Base-by-base conservation (phyloP, 2,888 invertebrate genomes). In the Thymelicus lineola region DNA sequence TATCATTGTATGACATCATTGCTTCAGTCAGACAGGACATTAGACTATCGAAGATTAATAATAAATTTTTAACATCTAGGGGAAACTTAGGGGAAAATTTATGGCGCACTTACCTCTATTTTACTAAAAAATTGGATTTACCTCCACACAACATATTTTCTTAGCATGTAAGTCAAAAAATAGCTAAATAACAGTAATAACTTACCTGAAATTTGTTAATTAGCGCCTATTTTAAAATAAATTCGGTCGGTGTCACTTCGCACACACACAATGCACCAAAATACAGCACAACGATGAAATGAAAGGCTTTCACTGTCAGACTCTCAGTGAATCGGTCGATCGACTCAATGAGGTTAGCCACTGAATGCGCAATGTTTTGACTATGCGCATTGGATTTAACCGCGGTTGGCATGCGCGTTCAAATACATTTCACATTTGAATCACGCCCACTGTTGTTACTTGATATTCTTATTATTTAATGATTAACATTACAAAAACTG, bases 301-400 rank as follows among this genome's bases (percentile, higher is more conserved):
- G 77, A 78, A 86, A 86, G 85, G 78, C 86, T 86, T 79, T 85
- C 82, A 82, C 75, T 76, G 69, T 63, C 63, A 69, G 63, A 81
- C 78, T 75, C 72, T 71, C 73, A 75, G 75, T 75, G 73, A 74
- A 84, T 86, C 82, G 89, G 88, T 92, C 91, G 91, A 87, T 87
- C 86, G 86, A 84, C 84, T 90, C 87, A 84, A 83, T 86, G 85
- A 89, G 89, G 90, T 90, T 89, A 89, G 86, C 86, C 80, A 86
- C 86, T 73, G 76, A 82, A 91, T 93, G 93, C 93, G 93, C 93
- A 93, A 93, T 90, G 91, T 89, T 91, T 90, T 91, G 93, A 93
- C 87, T 93, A 91, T 93, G 93, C 93, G 93, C 93, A 91, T 86
- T 93, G 85, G 89, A 85, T 84, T 86, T 86, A 78, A 77, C 76